A percentile compares a stretch with the other conserved stretches of the same genome.
Conservation (phyloP, 2,113 vertebrate genomes). For the Progne subis region DNA sequence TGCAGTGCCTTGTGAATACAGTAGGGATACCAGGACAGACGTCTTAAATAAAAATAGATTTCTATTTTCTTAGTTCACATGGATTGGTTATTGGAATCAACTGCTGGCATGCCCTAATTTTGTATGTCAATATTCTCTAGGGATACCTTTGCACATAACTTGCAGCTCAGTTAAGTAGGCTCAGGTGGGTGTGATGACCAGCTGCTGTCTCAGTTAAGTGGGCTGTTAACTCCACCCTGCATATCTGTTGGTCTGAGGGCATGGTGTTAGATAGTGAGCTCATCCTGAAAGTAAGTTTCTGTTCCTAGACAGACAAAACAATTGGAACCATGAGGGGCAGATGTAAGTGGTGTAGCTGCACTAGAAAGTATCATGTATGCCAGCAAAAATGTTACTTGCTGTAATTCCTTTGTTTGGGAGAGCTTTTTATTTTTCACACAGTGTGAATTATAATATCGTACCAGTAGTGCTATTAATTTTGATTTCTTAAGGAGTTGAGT, state of each 20-base stretch:
- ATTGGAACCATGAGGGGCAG: rapidly evolving
- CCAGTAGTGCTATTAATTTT: not conserved
- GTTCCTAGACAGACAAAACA: not conserved
- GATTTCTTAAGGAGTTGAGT: not conserved
- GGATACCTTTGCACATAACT: not conserved
- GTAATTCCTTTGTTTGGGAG: not conserved
- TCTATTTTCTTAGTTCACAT: not conserved
- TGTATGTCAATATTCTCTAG: not conserved
- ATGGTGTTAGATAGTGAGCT: not conserved
- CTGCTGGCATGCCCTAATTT: not conserved
- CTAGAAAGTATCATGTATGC: not conserved
- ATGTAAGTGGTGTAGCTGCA: not conserved
- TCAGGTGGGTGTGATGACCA: not conserved
- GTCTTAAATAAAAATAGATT: not conserved
- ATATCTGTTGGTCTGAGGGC: rapidly evolving
- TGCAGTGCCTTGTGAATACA: not conserved
- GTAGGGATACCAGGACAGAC: not conserved
- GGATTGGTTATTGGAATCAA: not conserved
- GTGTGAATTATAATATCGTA: not conserved
- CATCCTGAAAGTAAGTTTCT: not conserved
- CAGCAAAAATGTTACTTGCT: not conserved
- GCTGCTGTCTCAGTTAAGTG: not conserved
- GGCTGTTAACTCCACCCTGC: not conserved
- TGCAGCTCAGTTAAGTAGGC: not conserved
- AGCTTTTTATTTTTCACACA: not conserved